A percentile compares a stretch with the other conserved stretches of the same genome.
Conservation (phyloP, 2,797 vertebrate genomes). For the Polyboroides typus region DNA sequence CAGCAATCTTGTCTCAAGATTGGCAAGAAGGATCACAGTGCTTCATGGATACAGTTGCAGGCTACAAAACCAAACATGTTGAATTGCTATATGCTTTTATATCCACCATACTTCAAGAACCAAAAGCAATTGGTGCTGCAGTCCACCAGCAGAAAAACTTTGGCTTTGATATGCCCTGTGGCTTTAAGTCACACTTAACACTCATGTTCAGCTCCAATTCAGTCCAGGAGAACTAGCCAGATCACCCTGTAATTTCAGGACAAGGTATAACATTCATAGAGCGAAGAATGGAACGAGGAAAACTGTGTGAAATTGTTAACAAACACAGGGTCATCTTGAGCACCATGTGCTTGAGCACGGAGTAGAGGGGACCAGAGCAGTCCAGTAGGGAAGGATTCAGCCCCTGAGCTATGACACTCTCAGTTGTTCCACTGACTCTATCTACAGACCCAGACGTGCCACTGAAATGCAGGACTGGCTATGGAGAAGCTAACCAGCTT, state of each 20-base stretch:
- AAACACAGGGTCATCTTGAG: background rate
- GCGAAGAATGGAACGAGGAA: background rate
- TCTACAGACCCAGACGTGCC: background rate
- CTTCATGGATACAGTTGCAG: background rate
- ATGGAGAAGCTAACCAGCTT: background rate
- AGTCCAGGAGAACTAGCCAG: background rate
- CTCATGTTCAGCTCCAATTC: background rate
- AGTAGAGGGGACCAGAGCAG: background rate
- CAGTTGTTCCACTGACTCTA: background rate
- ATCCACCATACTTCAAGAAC: background rate
- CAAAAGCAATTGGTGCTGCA: background rate
- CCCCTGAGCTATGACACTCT: background rate
- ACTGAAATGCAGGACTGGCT: background rate
- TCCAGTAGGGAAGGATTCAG: background rate
- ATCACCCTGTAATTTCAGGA: background rate
- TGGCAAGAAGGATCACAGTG: background rate
- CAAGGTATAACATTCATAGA: background rate
- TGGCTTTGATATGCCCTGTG: background rate
- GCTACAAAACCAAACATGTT: background rate
- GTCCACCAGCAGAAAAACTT: background rate
- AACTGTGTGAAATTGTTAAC: background rate
- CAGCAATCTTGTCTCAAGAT: background rate
- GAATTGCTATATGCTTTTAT: background rate
- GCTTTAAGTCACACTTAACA: background rate
- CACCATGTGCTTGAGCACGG: background rate